Percentiles rank a stretch among this genome's conserved stretches.
Conservation (phyloP, 2,113 vertebrate genomes). For the Pipra filicauda region DNA sequence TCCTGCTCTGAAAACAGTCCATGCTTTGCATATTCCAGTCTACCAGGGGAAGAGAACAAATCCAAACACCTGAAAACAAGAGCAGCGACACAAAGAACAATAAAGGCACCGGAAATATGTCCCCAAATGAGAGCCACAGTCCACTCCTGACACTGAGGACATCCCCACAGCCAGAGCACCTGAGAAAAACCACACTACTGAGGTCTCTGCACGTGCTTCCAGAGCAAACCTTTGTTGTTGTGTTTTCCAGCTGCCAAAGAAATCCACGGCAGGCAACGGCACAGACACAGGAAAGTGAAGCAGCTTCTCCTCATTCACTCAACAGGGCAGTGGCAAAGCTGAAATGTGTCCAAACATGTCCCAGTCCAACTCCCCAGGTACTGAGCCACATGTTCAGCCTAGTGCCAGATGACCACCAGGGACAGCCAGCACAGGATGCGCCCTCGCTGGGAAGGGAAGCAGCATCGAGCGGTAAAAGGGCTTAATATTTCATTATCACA, state of each 20-base stretch:
- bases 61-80: neutral
- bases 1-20: rapidly evolving
- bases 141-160: neutral
- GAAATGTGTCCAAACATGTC: rapidly evolving
- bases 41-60: neutral
- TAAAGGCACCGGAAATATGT: neutral
- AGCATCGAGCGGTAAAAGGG: neutral
- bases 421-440: neutral
- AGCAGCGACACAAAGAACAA: rapidly evolving
- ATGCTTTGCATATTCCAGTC: neutral
- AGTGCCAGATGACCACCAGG: neutral
- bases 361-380: neutral
- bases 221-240: neutral
- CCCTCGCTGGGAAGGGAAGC: neutral
- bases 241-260: neutral
- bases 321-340: neutral
- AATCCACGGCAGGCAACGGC: rapidly evolving
- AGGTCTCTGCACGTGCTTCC: rapidly evolving
- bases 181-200: neutral
- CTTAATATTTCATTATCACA: constrained; percentile 10
- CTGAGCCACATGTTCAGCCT: rapidly evolving
- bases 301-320: neutral
- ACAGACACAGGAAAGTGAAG: neutral
- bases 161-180: neutral
- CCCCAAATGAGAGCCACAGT: neutral